These are phyloP conservation scores for Melozone crissalis DNA, from an alignment of 2,113 vertebrate species.

Conservation along the genomic window DNA sequence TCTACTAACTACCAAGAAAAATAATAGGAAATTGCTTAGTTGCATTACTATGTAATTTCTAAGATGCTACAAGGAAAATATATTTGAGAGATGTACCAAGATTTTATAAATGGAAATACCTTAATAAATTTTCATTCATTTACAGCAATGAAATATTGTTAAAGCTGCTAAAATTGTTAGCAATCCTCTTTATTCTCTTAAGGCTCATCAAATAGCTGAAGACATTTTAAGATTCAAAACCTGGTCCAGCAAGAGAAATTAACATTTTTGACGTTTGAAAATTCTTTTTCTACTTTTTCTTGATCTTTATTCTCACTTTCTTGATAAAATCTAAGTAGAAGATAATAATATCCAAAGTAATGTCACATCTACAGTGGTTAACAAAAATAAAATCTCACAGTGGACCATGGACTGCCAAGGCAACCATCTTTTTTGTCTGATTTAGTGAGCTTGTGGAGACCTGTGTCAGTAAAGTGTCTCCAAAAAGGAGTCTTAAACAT, in stretches of 20 bases:
- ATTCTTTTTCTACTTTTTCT: background rate
- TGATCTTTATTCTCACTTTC: background rate
- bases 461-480: background rate
- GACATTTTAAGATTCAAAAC: background rate
- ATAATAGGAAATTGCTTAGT: background rate
- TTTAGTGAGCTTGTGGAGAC: background rate
- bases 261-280: background rate
- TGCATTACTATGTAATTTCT: background rate
- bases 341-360: background rate
- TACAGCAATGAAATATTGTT: background rate
- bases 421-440: background rate
- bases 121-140: background rate
- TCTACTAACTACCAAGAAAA: background rate
- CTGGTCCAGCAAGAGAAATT: background rate
- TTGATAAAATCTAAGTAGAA: background rate
- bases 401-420: background rate
- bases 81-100: background rate
- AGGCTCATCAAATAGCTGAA: background rate
- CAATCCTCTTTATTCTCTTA: background rate
- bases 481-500: background rate
- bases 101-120: background rate
- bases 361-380: background rate
- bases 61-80: background rate
- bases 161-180: background rate
- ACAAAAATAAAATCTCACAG: background rate